A percentile compares a stretch with the other conserved stretches of the same genome.
Conservation (phyloP, 1,140 invertebrate genomes). For the Lepidurus couesii region DNA sequence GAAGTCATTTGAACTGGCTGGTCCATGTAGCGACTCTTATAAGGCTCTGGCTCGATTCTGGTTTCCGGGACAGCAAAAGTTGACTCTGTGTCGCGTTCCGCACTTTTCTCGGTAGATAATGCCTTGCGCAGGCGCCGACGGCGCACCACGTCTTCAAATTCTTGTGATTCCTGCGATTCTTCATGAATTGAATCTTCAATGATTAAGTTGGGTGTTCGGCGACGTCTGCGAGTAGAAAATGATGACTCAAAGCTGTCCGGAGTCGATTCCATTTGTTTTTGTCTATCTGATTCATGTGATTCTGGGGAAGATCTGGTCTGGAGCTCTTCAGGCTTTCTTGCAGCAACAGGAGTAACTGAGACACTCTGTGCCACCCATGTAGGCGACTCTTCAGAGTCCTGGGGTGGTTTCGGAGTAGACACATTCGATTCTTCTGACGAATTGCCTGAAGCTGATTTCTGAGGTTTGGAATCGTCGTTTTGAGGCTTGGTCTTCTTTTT, state of each 20-base stretch:
- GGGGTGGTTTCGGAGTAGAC: too few species aligned
- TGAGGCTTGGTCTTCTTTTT: background rate
- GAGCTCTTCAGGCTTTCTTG: too few species aligned
- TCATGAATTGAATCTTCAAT: background rate
- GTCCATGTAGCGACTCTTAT: background rate
- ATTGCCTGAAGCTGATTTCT: too few species aligned
- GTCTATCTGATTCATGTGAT: too few species aligned
- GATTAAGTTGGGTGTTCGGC: background rate
- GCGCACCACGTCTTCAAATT: background rate
- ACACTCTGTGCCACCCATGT: too few species aligned
- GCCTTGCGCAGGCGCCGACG: background rate
- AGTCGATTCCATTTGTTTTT: background rate
- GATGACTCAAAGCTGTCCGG: background rate
- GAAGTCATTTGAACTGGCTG: background rate
- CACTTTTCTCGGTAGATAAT: background rate
- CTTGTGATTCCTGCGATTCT: background rate
- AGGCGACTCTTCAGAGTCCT: too few species aligned
- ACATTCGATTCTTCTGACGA: too few species aligned
- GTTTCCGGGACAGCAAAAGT: background rate
- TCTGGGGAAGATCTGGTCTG: too few species aligned
- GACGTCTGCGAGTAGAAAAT: background rate
- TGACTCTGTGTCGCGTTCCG: background rate
- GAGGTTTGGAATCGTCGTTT: too few species aligned
- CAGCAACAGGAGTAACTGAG: too few species aligned
- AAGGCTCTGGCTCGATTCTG: background rate